phyloP scores from a whole-genome alignment of 2,797 vertebrate genomes.

The Thalassophryne amazonica region DNA sequence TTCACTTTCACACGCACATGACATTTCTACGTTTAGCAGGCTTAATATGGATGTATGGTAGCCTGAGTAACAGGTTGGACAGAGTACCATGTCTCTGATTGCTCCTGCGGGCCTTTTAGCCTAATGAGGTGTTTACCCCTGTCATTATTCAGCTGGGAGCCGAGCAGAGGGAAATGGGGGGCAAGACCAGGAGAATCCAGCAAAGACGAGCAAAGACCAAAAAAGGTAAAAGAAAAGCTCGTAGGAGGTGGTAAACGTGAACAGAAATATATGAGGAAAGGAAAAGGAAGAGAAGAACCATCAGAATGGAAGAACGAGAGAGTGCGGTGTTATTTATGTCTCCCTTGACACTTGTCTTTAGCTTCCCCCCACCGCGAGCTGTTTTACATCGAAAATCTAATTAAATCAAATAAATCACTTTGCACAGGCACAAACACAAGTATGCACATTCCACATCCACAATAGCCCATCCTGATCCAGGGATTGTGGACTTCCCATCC shows the following conservation, averaged over 20 bases:
- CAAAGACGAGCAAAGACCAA: slow-evolving; percentile 16
- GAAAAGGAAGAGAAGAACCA: slow-evolving; percentile 17
- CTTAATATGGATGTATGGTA: too few relatives aligned
- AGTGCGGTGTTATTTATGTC: slow-evolving; percentile 85
- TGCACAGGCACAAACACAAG: slow-evolving; percentile 29
- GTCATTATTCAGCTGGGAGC: slow-evolving; percentile 85
- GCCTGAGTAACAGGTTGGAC: slow-evolving; percentile 64
- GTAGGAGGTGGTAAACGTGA: slow-evolving; percentile 4
- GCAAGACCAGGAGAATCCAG: neutral
- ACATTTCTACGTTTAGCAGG: too few relatives aligned
- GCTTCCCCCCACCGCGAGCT: slow-evolving; percentile 84
- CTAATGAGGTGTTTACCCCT: slow-evolving; percentile 91
- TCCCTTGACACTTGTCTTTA: slow-evolving; percentile 80
- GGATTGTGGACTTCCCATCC: slow-evolving; percentile 78
- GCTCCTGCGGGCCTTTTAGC: slow-evolving; percentile 93
- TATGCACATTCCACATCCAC: slow-evolving; percentile 22
- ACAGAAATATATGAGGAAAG: neutral
- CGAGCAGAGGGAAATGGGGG: slow-evolving; percentile 9
- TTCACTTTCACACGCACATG: too few relatives aligned
- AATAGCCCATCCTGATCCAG: slow-evolving; percentile 53
- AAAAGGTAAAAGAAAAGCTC: neutral
- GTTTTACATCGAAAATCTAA: slow-evolving; percentile 93
- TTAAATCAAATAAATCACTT: slow-evolving; percentile 90
- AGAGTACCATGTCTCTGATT: slow-evolving; percentile 70
- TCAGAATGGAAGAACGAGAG: slow-evolving; percentile 26